Percentiles rank a stretch among this genome's conserved stretches.
Conservation (phyloP, 2,888 invertebrate species). For the Cheilosia impressa region DNA sequence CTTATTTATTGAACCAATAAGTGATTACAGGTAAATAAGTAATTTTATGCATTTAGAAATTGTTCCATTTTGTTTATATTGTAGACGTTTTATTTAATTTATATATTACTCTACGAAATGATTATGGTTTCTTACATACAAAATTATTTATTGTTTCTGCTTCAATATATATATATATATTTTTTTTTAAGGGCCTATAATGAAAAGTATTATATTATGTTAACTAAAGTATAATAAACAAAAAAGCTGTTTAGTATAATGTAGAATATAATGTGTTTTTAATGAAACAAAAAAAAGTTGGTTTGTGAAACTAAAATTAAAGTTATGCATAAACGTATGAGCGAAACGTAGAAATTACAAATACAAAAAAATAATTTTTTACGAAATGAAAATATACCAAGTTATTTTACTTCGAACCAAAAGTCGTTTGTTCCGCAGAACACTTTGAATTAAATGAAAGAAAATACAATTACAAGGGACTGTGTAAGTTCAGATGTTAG, state of each 20-base stretch:
- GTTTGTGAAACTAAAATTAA: slow-evolving; percentile 51
- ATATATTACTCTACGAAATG: slow-evolving; percentile 73
- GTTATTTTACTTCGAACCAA: slow-evolving; percentile 28
- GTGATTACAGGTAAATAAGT: slow-evolving; percentile 68
- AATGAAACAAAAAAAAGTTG: slow-evolving; percentile 47
- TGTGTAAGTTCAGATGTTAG: slow-evolving; percentile 52
- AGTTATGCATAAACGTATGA: slow-evolving; percentile 54
- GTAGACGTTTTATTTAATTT: slow-evolving; percentile 64
- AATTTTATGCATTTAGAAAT: slow-evolving; percentile 69
- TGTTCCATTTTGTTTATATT: slow-evolving; percentile 58
- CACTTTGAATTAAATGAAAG: slow-evolving; percentile 28
- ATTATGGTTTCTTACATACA: slow-evolving; percentile 75
- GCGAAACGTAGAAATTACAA: slow-evolving; percentile 35
- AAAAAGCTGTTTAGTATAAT: slow-evolving; percentile 55
- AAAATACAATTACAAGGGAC: slow-evolving; percentile 52
- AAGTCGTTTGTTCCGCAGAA: slow-evolving; percentile 16
- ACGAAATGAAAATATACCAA: slow-evolving; percentile 33
- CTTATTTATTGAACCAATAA: slow-evolving; percentile 70
- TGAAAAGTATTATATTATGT: slow-evolving; percentile 47
- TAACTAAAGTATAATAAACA: slow-evolving; percentile 63
- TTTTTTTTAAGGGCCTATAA: slow-evolving; percentile 60
- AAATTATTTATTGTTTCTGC: slow-evolving; percentile 73
- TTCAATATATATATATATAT: slow-evolving; percentile 59
- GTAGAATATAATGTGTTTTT: slow-evolving; percentile 7
- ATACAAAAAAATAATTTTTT: slow-evolving; percentile 24